Evolutionary conservation across 2,888 invertebrate species (phyloP), one percentile per base, ranked within the genome.

Genomic region (Eilema griseolum): DNA sequence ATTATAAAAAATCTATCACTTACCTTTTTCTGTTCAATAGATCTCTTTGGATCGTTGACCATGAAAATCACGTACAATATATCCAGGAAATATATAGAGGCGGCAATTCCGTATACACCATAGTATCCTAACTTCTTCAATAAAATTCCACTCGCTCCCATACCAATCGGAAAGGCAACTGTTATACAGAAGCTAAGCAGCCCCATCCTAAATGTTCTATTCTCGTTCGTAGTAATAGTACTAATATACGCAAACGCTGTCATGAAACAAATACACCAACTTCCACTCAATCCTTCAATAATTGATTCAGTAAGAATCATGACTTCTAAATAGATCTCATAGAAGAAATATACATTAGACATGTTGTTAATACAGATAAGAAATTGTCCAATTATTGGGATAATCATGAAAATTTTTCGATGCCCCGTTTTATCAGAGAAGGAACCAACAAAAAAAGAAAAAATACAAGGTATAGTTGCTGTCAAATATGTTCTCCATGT

Each of bases 151-250:
- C 98, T 98, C 1, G 97, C 88, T 0, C 98, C 97, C 93, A 98
- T 97, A 0, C 99, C 99, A n/a, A 98, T 96, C 0, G 98, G 98
- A 66, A 98, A 97, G 0, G 98, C 98, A 28, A 98, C 95, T 11
- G 98, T 98, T 74, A 98, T 96, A 91, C 98, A 97, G 16, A 98
- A 97, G 89, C 98, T 98, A 31, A 98, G 96, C 28, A 98, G 96
- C 3, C 98, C 98, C 85, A 99, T 97, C 68, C 98, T 95, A 62
- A 97, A 95, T 0, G 98, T 98, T 75, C 98, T 96, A 60, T 96
- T 97, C 84, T 97, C 96, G 60, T 97, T 96, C 0, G 97, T 96
- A 2, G 98, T 98, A 7, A 98, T 97, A 80, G 98, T 97, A 61
- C 97, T 97, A 59, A 98, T 97, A 86, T 98, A 98, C 82, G 98